Base-by-base conservation (phyloP, 1,140 invertebrate species). In the Euura lappo region DNA sequence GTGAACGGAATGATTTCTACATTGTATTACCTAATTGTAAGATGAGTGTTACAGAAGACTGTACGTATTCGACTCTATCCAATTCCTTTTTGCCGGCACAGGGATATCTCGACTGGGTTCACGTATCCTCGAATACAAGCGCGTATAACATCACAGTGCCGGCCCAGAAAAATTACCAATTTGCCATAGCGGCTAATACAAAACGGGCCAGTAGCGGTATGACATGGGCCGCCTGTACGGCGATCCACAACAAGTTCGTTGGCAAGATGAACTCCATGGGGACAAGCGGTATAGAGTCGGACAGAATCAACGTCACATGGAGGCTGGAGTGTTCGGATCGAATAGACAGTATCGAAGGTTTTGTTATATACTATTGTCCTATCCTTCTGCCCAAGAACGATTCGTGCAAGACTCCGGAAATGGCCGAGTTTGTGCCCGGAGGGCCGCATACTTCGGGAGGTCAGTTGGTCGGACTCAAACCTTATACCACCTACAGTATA, bases 401-500 rank as follows among this genome's bases (percentile, higher is more conserved):
- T 0, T 81, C 83, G 65, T 90, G 90, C 75, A 87, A 87, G 81
- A 85, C 85, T 75, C 75, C 80, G 0, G 81, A 84, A 70, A 78
- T 83, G 13, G 88, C 87, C 45, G 87, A 84, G 0, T 91, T 89
- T 8, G 89, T 92, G 47, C 87, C 86, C 47, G 86, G 82, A 0
- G 84, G 87, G 72, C 76, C 84, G 3, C 75, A 77, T 4, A 85
- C 81, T 6, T 86, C 84, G 45, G 82, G 83, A 66, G 88, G 84
- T 3, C 77, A 81, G 10, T 81, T 89, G 0, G 75, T 78, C 2
- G 84, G 87, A 46, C 83, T 97, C 46, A 89, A 90, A 72, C 95
- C 96, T 4, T 96, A 92, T 80, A 95, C 93, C 5, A 92, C 92
- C 1, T 97, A 97, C 81, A 92, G 90, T 79, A 87, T 97, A 6